A percentile compares a stretch with the other conserved stretches of the same genome.
Evolutionary conservation across 2,113 vertebrate species (phyloP).

Genomic region (Petrocephalus microphthalmus): DNA sequence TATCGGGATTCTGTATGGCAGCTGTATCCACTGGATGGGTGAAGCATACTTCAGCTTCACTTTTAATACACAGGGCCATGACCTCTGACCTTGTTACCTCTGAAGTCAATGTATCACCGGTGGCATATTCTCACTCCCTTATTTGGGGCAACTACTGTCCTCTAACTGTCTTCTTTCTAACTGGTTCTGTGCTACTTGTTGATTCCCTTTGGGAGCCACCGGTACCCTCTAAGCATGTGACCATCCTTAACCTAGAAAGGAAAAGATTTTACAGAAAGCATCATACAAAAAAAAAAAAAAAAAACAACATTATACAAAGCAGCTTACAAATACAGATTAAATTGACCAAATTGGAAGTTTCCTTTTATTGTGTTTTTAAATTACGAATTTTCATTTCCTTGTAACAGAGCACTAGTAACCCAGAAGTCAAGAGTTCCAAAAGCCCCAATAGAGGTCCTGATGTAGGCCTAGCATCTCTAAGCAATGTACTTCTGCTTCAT

Average conservation of each 20-base stretch:
- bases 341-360: neutral
- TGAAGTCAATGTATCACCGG: neutral
- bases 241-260: neutral
- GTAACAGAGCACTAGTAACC: neutral
- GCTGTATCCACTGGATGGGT: neutral
- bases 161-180: neutral
- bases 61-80: slow-evolving; percentile 3
- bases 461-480: neutral
- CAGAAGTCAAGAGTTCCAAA: neutral
- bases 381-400: neutral
- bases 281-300: neutral
- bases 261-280: neutral
- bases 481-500: neutral
- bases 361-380: neutral
- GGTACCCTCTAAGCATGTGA: neutral
- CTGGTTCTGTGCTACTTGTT: neutral
- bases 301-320: neutral
- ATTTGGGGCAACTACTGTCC: neutral
- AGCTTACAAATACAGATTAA: neutral
- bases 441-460: neutral
- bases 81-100: neutral
- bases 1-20: neutral
- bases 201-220: neutral
- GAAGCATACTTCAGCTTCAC: neutral
- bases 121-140: neutral